phyloP scores from a whole-genome alignment of 1,140 invertebrate species.

The Zaprionus lachaisei region DNA sequence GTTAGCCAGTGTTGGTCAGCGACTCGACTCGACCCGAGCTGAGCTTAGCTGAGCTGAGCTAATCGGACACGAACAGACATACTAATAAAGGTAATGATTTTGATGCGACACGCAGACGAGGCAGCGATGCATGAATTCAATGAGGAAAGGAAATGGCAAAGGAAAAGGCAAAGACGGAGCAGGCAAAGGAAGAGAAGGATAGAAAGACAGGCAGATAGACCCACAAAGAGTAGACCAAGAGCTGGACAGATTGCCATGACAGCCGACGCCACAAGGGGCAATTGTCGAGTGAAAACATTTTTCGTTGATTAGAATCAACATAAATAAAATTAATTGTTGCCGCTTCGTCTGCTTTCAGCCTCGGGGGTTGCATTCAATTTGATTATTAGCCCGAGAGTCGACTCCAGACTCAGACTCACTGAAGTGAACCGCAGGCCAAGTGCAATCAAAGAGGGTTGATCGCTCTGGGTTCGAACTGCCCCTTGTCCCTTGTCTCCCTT shows the following conservation, averaged over 20 bases:
- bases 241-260: conserved; percentile 51
- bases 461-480: conserved; percentile 28
- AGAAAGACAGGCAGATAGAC: neutral
- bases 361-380: conserved; percentile 77
- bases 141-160: too few relatives aligned
- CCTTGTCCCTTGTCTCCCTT: conserved; percentile 19
- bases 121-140: conserved; percentile 65
- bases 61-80: conserved; percentile 39
- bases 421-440: conserved; percentile 49
- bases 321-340: conserved; percentile 83
- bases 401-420: conserved; percentile 33
- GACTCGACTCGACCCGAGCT: neutral
- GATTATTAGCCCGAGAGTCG: conserved; percentile 65
- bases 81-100: conserved; percentile 53
- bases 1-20: conserved; percentile 26
- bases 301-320: conserved; percentile 79
- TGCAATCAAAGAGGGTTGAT: conserved; percentile 37
- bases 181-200: neutral
- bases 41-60: conserved; percentile 9
- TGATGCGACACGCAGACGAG: conserved; percentile 13
- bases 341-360: conserved; percentile 38
- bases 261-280: conserved; percentile 39
- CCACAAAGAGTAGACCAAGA: conserved; percentile 8
- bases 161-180: too few relatives aligned
- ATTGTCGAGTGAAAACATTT: conserved; percentile 37